A percentile compares a stretch with the other conserved stretches of the same genome.
Conservation (phyloP, 1,140 invertebrate species). For the Neodiprion pinetum region DNA sequence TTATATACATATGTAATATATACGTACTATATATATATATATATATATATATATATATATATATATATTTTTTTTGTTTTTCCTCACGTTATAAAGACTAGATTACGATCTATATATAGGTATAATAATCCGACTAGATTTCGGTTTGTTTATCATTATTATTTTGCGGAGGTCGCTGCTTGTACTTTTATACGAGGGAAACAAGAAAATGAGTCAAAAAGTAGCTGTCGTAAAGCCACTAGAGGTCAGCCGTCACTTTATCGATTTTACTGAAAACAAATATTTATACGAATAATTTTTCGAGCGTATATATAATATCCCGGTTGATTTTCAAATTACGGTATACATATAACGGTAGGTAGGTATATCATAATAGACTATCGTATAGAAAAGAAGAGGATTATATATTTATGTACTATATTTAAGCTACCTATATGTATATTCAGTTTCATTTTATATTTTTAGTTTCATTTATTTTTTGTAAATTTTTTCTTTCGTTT, state of each 20-base stretch:
- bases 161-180: conserved; percentile 4
- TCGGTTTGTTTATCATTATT: not conserved
- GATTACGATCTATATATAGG: not conserved
- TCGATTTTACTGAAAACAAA: not conserved
- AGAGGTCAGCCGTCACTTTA: not conserved
- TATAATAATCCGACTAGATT: not conserved
- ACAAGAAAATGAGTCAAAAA: conserved; percentile 1
- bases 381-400: not conserved
- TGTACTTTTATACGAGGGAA: conserved; percentile 24
- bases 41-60: no score
- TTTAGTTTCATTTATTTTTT: not conserved
- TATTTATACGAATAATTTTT: not conserved
- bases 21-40: no score
- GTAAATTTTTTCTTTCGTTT: not conserved
- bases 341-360: no score
- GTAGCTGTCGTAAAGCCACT: no score
- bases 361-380: no score
- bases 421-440: not conserved
- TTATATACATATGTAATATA: not conserved
- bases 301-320: no score
- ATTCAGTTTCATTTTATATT: conserved; percentile 8
- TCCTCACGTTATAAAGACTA: not conserved
- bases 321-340: no score
- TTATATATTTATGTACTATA: not conserved
- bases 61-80: no score